Base-by-base conservation (phyloP, 2,888 invertebrate genomes). In the Anthoptus insignis region DNA sequence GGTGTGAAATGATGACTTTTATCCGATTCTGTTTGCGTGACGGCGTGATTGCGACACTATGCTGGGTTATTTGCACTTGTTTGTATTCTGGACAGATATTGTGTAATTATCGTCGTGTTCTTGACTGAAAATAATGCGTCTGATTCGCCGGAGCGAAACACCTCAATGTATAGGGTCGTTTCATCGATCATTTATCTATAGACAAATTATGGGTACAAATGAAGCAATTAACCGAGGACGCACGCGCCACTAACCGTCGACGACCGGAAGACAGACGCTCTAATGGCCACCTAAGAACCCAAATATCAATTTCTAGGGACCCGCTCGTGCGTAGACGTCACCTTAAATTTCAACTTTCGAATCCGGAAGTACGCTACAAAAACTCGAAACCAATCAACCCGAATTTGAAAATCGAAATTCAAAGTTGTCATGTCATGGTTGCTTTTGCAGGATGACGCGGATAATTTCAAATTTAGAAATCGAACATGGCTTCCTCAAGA, bases 261-360 rank as follows among this genome's bases (percentile, higher is more conserved):
- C 72, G 70, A 85, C 89, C 88, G 91, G 91, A 91, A 88, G 91
- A 89, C 91, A 90, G 83, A 84, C 88, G 89, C 81, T 88, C 85
- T 91, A 92, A 91, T 92, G 83, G 83, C 81, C 83, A 77, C 84
- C 88, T 88, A 83, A 91, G 91, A 89, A 85, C 83, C 87, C 87
- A 86, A 89, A 91, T 92, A 92, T 92, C 92, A 92, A 92, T 93
- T 93, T 92, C 91, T 81, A 80, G 82, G 81, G 83, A 85, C 78
- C 81, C 81, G 79, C 81, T 86, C 84, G 81, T 86, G 88, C 88
- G 88, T 77, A 81, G 76, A 81, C 85, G 83, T 82, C 83, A 81
- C 81, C 81, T 81, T 77, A 76, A 78, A 81, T 79, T 83, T 83
- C 76, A 79, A 82, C 82, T 78, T 85, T 78, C 79, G 84, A 81